These are phyloP conservation scores for Lymantria dispar DNA, from an alignment of 2,888 invertebrate species.

Conservation along the genomic window DNA sequence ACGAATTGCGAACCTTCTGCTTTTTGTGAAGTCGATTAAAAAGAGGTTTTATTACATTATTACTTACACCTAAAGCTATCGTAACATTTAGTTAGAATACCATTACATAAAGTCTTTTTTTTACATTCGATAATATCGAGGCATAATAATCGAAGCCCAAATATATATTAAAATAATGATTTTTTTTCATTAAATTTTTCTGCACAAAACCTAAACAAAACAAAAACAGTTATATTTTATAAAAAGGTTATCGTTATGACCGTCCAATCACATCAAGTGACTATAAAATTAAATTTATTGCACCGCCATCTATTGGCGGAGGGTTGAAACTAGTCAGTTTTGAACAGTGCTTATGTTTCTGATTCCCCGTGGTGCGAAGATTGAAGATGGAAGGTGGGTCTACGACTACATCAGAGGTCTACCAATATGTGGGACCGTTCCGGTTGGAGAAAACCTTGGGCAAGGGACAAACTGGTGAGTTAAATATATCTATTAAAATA, in stretches of 20 bases:
- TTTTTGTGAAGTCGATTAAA: no score
- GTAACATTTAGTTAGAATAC: no score
- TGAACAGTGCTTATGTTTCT: constrained; percentile 40
- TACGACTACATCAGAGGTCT: constrained; percentile 78
- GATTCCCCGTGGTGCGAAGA: constrained; percentile 30
- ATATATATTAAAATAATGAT: background rate
- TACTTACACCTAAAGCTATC: no score
- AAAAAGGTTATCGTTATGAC: constrained; percentile 13
- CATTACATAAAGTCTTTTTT: no score
- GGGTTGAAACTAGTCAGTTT: constrained; percentile 34
- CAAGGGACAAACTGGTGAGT: constrained; percentile 98
- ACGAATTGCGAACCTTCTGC: no score
- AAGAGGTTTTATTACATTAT: no score
- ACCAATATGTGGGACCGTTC: constrained; percentile 99
- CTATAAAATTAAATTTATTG: constrained; percentile 16
- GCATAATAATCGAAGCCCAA: background rate
- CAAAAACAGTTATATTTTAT: background rate
- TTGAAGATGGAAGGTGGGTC: constrained; percentile 68
- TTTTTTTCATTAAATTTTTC: background rate
- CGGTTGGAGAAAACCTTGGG: constrained; percentile 99
- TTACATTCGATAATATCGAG: background rate
- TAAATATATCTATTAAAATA: background rate
- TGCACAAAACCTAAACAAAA: background rate
- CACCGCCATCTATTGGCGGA: constrained; percentile 27
- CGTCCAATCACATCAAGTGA: constrained; percentile 24